These are phyloP conservation scores for Esox lucius DNA, from an alignment of 2,797 vertebrate species.

Conservation along the genomic window DNA sequence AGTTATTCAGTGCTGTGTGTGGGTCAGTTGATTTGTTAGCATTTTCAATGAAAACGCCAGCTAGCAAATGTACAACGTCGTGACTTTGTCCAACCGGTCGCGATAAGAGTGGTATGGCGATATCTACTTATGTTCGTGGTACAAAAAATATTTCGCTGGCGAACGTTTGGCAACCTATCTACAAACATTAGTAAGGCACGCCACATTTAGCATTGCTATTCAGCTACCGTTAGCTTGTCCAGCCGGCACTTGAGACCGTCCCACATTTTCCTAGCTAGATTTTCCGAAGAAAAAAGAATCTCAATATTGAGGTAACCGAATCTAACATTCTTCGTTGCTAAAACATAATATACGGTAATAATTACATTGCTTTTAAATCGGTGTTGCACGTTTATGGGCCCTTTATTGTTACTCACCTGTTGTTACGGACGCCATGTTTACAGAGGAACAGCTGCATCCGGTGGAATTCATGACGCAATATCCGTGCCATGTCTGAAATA, in stretches of 20 bases:
- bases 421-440: slow-evolving; percentile 81
- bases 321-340: not conserved
- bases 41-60: not conserved
- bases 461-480: slow-evolving; percentile 49
- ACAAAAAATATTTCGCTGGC: not conserved
- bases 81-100: not conserved
- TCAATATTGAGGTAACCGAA: not conserved
- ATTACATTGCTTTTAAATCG: not conserved
- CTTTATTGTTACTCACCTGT: slow-evolving; percentile 72
- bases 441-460: slow-evolving; percentile 40
- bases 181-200: not conserved
- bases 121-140: not conserved
- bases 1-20: not conserved
- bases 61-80: not conserved
- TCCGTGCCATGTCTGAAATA: slow-evolving; percentile 37
- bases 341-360: not conserved
- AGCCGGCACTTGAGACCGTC: not conserved
- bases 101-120: not conserved
- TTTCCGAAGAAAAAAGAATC: not conserved
- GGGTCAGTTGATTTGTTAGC: not conserved
- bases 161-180: not conserved
- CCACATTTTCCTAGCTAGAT: not conserved
- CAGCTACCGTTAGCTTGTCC: not conserved
- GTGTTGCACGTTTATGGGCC: slow-evolving; percentile 31
- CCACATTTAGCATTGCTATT: not conserved